A percentile compares a stretch with the other conserved stretches of the same genome.
These are phyloP conservation scores for Miltochrista miniata DNA, from an alignment of 2,888 invertebrate genomes.

Conservation along the genomic window DNA sequence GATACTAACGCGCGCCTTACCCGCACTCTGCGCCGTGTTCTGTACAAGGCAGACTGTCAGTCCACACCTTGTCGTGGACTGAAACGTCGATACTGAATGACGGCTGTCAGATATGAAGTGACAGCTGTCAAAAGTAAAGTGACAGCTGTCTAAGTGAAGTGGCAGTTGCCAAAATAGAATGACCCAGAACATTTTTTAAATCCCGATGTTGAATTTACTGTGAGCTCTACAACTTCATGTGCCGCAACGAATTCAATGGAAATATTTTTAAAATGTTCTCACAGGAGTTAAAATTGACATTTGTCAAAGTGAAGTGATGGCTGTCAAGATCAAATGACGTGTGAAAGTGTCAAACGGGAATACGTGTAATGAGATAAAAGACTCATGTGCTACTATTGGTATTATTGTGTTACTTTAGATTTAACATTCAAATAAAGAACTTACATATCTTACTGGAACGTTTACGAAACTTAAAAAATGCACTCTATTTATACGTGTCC, in stretches of 20 bases:
- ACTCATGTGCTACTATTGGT: constrained; percentile 28
- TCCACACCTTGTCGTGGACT: constrained; percentile 58
- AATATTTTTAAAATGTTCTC: constrained; percentile 5
- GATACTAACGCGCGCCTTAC: constrained; percentile 63
- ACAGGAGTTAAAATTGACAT: constrained; percentile 16
- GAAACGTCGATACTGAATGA: constrained; percentile 15
- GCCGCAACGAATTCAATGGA: constrained; percentile 49
- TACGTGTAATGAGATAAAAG: constrained; percentile 29
- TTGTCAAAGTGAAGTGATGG: background rate
- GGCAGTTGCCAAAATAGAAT: constrained; percentile 11
- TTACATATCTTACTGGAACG: too few species aligned
- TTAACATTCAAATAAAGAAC: too few species aligned
- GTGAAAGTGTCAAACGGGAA: constrained; percentile 13
- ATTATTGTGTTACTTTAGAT: constrained; percentile 18
- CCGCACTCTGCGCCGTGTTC: constrained; percentile 71
- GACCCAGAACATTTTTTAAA: background rate
- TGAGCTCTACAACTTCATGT: constrained; percentile 36
- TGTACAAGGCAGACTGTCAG: constrained; percentile 63
- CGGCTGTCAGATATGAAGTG: constrained; percentile 10
- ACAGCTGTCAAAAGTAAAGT: constrained; percentile 18
- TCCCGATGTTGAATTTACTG: too few species aligned
- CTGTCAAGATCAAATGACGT: constrained; percentile 5
- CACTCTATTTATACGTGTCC: too few species aligned
- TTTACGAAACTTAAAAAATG: too few species aligned
- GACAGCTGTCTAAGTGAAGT: constrained; percentile 7